Conservation (phyloP, 2,888 invertebrate species). For the Apodemia mormo region DNA sequence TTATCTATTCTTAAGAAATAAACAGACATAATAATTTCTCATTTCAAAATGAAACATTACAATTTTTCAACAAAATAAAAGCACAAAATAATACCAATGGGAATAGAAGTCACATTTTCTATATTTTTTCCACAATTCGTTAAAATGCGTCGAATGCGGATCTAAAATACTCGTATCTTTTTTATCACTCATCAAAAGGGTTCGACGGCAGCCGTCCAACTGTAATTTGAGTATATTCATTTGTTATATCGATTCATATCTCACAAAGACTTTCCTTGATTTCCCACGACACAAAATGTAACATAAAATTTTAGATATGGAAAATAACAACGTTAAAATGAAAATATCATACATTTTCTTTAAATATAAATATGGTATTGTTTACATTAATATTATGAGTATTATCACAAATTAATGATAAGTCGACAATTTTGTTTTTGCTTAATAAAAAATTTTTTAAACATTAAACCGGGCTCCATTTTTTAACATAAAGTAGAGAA, state of each 20-base stretch:
- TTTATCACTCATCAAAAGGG: constrained; percentile 13
- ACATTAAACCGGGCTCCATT: no score
- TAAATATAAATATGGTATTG: no score
- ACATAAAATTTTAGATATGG: constrained; percentile 6
- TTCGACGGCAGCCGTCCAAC: constrained; percentile 12
- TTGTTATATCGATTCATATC: constrained; percentile 9
- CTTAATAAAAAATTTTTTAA: no score
- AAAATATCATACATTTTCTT: no score
- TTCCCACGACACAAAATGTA: not conserved
- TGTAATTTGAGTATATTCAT: constrained; percentile 9
- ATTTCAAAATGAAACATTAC: not conserved
- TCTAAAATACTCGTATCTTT: constrained; percentile 7
- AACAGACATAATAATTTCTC: not conserved
- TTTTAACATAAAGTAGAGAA: no score
- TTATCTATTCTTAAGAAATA: not conserved
- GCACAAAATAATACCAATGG: not conserved
- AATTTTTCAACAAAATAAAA: not conserved
- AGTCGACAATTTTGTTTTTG: no score
- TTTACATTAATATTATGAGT: no score
- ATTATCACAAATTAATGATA: no score
- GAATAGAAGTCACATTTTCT: not conserved
- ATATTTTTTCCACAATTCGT: not conserved
- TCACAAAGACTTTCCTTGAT: constrained; percentile 13
- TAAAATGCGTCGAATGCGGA: constrained; percentile 4
- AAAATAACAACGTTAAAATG: not conserved